phyloP scores from a whole-genome alignment of 1,140 invertebrate genomes.

The Antheraea pernyi region DNA sequence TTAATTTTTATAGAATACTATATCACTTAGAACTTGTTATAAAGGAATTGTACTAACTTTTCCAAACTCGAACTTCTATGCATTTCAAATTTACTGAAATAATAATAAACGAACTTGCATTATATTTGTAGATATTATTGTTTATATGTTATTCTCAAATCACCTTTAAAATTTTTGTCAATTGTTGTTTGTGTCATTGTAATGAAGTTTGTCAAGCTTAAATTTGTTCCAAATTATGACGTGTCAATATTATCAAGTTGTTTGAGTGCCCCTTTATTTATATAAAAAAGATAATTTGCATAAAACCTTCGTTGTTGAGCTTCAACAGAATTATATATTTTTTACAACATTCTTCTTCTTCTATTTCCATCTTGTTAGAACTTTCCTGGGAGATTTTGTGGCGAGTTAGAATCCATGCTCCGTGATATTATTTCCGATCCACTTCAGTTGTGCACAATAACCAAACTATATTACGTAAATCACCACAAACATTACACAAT shows the following conservation, averaged over 20 bases:
- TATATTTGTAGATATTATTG: slow-evolving; percentile 56
- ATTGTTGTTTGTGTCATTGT: slow-evolving; percentile 41
- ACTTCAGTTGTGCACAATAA: no score
- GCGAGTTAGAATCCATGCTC: no score
- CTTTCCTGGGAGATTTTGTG: no score
- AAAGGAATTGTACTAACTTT: slow-evolving; percentile 39
- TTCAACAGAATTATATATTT: background rate
- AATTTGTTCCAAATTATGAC: slow-evolving; percentile 53
- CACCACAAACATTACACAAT: no score
- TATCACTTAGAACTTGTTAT: no score
- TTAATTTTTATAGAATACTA: no score
- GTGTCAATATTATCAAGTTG: slow-evolving; percentile 17
- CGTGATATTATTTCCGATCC: no score
- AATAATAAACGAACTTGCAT: slow-evolving; percentile 48
- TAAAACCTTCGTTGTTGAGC: background rate
- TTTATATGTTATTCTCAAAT: slow-evolving; percentile 53
- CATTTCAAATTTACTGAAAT: slow-evolving; percentile 66
- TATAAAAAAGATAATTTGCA: background rate
- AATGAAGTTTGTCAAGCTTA: slow-evolving; percentile 44
- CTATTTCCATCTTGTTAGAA: no score
- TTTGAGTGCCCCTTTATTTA: background rate
- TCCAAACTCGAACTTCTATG: slow-evolving; percentile 58
- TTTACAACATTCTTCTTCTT: no score
- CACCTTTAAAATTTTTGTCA: slow-evolving; percentile 59
- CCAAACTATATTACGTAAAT: no score